These are phyloP conservation scores for Paramormyrops hopkinsi DNA, from an alignment of 2,797 vertebrate species.

Conservation along the genomic window DNA sequence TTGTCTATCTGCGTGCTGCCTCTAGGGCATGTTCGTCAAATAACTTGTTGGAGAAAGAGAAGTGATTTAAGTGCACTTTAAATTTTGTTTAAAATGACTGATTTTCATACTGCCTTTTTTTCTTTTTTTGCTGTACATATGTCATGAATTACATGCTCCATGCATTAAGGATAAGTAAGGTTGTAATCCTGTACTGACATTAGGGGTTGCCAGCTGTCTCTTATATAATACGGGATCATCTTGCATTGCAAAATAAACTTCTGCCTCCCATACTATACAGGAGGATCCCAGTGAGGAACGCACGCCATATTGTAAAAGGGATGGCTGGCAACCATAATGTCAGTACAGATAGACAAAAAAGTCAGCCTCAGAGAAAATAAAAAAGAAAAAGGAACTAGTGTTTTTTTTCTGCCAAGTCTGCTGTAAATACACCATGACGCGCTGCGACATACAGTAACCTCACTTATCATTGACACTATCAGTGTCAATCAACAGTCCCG, in stretches of 20 bases:
- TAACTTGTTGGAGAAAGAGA: too few species aligned
- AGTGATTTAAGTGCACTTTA: too few species aligned
- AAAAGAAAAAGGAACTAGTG: neutral
- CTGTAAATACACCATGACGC: neutral
- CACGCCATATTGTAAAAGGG: neutral
- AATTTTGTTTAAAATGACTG: neutral
- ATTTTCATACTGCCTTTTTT: neutral
- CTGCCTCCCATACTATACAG: neutral
- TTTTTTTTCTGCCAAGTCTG: neutral
- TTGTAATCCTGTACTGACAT: neutral
- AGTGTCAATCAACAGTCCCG: neutral
- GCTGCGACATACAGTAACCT: neutral
- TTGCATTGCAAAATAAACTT: neutral
- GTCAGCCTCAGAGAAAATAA: neutral
- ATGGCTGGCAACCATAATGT: neutral
- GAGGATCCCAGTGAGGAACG: neutral
- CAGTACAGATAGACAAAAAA: neutral
- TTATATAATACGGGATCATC: neutral
- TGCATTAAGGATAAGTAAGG: neutral
- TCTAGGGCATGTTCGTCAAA: neutral
- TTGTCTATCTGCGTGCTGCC: neutral
- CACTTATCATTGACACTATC: neutral
- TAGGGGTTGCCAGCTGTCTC: neutral
- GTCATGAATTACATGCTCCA: neutral
- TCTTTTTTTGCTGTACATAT: neutral